Evolutionary conservation across 37 sponge, comb jelly and placozoan species (phyloP).

Genomic region (Tethya wilhelma): DNA sequence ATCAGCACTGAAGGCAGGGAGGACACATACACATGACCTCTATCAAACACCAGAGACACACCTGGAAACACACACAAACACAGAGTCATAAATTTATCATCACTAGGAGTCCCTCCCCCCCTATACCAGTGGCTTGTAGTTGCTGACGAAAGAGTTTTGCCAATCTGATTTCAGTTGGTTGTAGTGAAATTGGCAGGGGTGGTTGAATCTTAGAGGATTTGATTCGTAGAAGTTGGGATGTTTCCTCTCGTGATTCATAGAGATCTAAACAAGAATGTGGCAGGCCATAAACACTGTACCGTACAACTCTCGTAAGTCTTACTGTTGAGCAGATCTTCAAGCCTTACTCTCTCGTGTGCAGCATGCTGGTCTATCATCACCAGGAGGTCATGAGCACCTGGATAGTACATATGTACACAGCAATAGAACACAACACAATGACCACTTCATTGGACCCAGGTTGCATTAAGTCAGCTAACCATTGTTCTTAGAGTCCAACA

Average conservation of each 20-base stretch:
- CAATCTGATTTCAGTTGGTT: conserved; percentile 21
- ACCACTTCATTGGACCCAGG: neutral
- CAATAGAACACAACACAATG: neutral
- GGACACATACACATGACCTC: conserved; percentile 3
- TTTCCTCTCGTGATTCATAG: neutral
- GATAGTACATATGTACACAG: neutral
- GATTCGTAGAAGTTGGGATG: neutral
- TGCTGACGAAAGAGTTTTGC: conserved; percentile 26
- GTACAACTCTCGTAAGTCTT: neutral
- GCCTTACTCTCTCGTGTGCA: conserved; percentile 90
- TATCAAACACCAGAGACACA: conserved; percentile 26
- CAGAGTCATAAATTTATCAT: neutral
- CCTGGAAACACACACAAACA: neutral
- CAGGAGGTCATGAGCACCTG: conserved; percentile 55
- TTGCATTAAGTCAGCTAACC: conserved; percentile 4
- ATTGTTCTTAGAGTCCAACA: conserved; percentile 40
- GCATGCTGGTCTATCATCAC: conserved; percentile 99
- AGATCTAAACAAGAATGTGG: conserved; percentile 11
- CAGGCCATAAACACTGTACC: neutral
- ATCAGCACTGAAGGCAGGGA: conserved; percentile 50
- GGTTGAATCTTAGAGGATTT: conserved; percentile 29
- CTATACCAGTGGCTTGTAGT: conserved; percentile 32
- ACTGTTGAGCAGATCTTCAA: conserved; percentile 78
- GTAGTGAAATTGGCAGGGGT: conserved; percentile 40
- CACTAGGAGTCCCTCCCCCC: neutral